Conservation (phyloP, 1,140 invertebrate genomes). For the Drosophila takahashii region DNA sequence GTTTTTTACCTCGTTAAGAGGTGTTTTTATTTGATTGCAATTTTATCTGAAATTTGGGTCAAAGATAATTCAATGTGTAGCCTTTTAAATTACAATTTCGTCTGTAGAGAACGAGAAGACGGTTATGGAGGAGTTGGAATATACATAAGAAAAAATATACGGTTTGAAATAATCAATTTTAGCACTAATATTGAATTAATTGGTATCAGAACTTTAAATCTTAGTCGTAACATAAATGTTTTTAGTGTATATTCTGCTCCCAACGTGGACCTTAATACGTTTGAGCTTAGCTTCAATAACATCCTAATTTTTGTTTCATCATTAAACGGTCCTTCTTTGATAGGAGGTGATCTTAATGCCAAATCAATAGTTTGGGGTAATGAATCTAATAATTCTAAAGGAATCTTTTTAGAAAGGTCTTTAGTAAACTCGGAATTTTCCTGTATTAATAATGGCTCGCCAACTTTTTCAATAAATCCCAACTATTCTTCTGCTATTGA, state of each 20-base stretch:
- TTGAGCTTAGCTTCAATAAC: too few species aligned
- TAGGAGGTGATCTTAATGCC: too few species aligned
- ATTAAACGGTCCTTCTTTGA: too few species aligned
- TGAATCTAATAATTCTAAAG: not conserved
- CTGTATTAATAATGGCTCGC: not conserved
- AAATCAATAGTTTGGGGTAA: not conserved
- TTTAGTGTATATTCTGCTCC: not conserved
- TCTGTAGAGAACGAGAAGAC: not conserved
- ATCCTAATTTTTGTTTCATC: too few species aligned
- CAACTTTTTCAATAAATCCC: not conserved
- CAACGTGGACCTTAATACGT: too few species aligned
- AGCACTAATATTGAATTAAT: too few species aligned
- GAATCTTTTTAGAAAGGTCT: not conserved
- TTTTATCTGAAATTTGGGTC: slow-evolving; percentile 1
- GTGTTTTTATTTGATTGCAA: too few species aligned
- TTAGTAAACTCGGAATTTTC: not conserved
- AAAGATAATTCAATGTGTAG: not conserved
- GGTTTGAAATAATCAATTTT: too few species aligned
- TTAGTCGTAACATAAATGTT: not conserved
- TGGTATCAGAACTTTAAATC: not conserved
- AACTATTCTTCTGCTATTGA: not conserved
- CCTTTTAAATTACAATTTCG: not conserved
- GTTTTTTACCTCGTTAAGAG: too few species aligned
- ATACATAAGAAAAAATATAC: too few species aligned
- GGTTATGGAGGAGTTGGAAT: too few species aligned